Conservation (phyloP, 2,113 vertebrate genomes). For the Prunella fulvescens region DNA sequence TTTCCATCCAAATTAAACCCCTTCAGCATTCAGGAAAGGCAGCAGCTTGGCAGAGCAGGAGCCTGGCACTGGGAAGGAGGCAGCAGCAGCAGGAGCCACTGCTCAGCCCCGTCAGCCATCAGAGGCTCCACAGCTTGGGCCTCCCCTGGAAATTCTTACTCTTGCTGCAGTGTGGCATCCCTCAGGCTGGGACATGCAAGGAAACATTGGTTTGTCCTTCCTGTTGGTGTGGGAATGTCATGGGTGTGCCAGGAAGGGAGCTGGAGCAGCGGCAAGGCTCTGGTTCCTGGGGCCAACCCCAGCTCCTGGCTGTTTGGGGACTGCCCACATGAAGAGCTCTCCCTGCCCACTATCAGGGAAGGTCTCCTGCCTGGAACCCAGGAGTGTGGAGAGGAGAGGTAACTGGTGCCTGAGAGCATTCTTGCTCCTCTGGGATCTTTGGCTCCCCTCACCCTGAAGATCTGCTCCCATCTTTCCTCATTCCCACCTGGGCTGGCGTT, state of each 20-base stretch:
- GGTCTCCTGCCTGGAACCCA: not conserved
- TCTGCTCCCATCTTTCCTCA: not conserved
- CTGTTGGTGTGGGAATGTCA: not conserved
- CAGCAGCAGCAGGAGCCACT: rapidly evolving
- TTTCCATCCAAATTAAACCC: not conserved
- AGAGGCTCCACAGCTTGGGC: not conserved
- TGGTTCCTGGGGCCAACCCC: not conserved
- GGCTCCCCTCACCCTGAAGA: rapidly evolving
- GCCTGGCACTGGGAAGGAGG: not conserved
- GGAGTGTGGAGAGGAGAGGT: not conserved
- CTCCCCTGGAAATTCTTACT: not conserved
- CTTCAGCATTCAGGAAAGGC: not conserved
- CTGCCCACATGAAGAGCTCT: not conserved
- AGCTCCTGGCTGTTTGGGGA: not conserved
- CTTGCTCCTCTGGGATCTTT: not conserved
- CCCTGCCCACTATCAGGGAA: not conserved
- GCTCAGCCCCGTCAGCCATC: not conserved
- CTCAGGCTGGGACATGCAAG: rapidly evolving
- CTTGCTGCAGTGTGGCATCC: not conserved
- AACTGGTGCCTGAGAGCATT: not conserved
- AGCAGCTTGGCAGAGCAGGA: not conserved
- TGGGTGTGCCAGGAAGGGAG: not conserved
- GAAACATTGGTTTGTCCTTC: not conserved
- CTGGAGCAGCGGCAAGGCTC: not conserved
- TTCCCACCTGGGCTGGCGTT: rapidly evolving